These are phyloP conservation scores for Xiphophorus birchmanni DNA, from an alignment of 2,797 vertebrate genomes.

Conservation along the genomic window DNA sequence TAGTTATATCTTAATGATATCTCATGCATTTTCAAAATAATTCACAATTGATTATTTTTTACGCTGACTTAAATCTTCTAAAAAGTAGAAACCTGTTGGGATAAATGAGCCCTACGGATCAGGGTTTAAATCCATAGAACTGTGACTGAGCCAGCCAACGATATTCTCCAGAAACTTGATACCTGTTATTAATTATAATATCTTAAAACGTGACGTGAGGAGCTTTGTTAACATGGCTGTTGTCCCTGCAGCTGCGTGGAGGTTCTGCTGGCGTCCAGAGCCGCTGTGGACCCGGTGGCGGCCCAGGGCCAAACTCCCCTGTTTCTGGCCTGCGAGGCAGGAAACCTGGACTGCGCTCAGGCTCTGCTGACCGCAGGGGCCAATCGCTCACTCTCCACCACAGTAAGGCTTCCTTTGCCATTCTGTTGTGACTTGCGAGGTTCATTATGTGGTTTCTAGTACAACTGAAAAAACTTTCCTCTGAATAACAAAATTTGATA, in stretches of 20 bases:
- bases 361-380: constrained; percentile 86
- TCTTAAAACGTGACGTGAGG: background rate
- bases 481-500: background rate
- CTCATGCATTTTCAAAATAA: background rate
- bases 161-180: background rate
- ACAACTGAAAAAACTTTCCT: background rate
- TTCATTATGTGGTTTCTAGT: background rate
- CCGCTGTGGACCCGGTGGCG: constrained; percentile 84
- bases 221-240: background rate
- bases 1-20: background rate
- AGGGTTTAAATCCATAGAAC: background rate
- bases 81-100: background rate
- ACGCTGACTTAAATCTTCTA: background rate
- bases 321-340: constrained; percentile 88
- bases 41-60: background rate
- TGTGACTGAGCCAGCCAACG: background rate
- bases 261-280: constrained; percentile 85
- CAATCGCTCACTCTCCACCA: constrained; percentile 81
- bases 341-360: constrained; percentile 83
- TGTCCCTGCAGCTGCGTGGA: constrained; percentile 85
- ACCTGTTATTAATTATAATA: background rate
- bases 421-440: background rate
- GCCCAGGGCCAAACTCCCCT: constrained; percentile 88
- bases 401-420: constrained; percentile 76
- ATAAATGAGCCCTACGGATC: background rate